phyloP scores from a whole-genome alignment of 2,888 invertebrate species.

The Encarsia formosa region DNA sequence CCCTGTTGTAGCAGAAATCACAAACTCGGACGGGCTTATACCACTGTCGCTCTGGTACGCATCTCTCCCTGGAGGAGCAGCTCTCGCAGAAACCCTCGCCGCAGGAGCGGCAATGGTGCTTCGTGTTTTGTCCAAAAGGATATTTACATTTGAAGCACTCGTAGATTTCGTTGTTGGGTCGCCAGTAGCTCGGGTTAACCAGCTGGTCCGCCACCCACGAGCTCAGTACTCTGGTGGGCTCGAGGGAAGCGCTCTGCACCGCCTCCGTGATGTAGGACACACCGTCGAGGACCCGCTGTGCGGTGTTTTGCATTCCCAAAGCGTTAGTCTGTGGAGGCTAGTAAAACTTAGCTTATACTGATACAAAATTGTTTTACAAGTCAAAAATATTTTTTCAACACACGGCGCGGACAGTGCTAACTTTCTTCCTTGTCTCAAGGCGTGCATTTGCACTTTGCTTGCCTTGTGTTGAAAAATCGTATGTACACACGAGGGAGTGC shows the following conservation, averaged over 20 bases:
- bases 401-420: no score
- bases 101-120: slow-evolving; percentile 75
- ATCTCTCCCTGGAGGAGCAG: slow-evolving; percentile 64
- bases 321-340: no score
- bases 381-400: no score
- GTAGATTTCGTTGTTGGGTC: slow-evolving; percentile 69
- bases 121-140: slow-evolving; percentile 57
- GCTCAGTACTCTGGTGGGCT: slow-evolving; percentile 65
- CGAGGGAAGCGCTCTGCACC: slow-evolving; percentile 63
- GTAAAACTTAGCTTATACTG: no score
- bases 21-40: slow-evolving; percentile 68
- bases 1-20: slow-evolving; percentile 58
- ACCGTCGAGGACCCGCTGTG: slow-evolving; percentile 63
- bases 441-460: no score
- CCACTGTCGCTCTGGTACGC: slow-evolving; percentile 74
- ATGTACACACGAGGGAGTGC: no score
- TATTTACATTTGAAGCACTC: slow-evolving; percentile 64
- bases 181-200: slow-evolving; percentile 78
- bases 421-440: no score
- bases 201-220: slow-evolving; percentile 75
- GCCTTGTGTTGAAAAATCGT: no score
- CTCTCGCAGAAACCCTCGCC: slow-evolving; percentile 75
- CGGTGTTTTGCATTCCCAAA: slow-evolving; percentile 55
- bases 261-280: slow-evolving; percentile 62
- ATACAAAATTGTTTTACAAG: no score